phyloP scores from a whole-genome alignment of 2,113 vertebrate species.

The Osmerus mordax region DNA sequence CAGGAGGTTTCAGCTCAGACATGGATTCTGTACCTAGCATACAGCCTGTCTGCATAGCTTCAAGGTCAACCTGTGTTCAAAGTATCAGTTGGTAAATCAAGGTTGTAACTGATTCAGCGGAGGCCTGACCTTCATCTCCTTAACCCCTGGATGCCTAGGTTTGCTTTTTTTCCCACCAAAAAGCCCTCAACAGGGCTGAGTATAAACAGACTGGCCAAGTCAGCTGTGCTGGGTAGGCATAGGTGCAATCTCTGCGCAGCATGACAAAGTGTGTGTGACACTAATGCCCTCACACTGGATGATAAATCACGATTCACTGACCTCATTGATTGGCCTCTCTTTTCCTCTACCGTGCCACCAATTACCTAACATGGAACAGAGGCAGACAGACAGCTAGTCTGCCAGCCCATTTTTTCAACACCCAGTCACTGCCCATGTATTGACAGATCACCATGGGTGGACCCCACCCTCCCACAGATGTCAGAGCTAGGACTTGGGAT shows the following conservation, averaged over 20 bases:
- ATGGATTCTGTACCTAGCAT: neutral
- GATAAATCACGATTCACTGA: slow-evolving; percentile 60
- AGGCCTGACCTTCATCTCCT: slow-evolving; percentile 12
- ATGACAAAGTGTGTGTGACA: slow-evolving; percentile 53
- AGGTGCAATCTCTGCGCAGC: slow-evolving; percentile 37
- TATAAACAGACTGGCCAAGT: slow-evolving; percentile 29
- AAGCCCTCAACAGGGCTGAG: slow-evolving; percentile 21
- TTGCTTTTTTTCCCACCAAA: slow-evolving; percentile 19
- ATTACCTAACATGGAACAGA: slow-evolving; percentile 45
- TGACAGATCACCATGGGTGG: neutral
- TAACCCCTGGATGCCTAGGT: slow-evolving; percentile 2
- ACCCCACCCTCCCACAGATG: neutral
- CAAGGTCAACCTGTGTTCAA: slow-evolving; percentile 5
- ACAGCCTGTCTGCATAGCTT: neutral
- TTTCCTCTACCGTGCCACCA: slow-evolving; percentile 23
- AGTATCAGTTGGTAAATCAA: neutral
- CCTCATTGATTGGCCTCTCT: slow-evolving; percentile 50
- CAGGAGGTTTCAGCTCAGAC: too few relatives aligned
- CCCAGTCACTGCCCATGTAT: neutral
- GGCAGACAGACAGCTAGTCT: slow-evolving; percentile 7
- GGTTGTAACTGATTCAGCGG: slow-evolving; percentile 21
- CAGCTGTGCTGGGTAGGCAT: slow-evolving; percentile 15
- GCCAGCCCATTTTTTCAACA: slow-evolving; percentile 23
- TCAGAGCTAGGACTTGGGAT: neutral
- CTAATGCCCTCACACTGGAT: slow-evolving; percentile 48